Percentiles rank a stretch among this genome's conserved stretches.
Conservation (phyloP, 1,140 invertebrate species). For the Subanguina moxae region DNA sequence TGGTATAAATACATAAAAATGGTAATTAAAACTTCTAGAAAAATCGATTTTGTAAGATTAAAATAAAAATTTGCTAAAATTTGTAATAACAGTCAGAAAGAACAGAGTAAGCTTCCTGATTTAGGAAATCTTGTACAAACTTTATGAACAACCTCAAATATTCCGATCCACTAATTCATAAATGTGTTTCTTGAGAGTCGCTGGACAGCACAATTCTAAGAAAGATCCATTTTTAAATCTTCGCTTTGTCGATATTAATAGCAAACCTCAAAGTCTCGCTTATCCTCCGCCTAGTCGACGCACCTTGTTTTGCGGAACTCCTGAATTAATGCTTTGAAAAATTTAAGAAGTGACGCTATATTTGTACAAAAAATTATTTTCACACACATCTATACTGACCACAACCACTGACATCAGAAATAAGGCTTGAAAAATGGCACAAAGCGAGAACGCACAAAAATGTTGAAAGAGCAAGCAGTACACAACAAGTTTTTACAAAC, state of each 20-base stretch:
- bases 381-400: too few relatives aligned
- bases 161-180: conserved; percentile 24
- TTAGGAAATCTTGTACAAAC: too few relatives aligned
- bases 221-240: neutral
- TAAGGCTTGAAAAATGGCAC: neutral
- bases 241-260: neutral
- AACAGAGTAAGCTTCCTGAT: too few relatives aligned
- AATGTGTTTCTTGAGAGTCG: conserved; percentile 56
- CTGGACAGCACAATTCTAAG: conserved; percentile 46
- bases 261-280: conserved; percentile 52
- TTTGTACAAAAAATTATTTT: neutral
- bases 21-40: too few relatives aligned
- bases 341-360: neutral
- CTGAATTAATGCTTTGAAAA: neutral
- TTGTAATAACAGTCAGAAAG: too few relatives aligned
- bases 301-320: conserved; percentile 20
- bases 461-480: neutral
- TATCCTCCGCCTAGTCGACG: conserved; percentile 49
- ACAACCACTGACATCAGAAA: too few relatives aligned
- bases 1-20: too few relatives aligned
- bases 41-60: too few relatives aligned
- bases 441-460: neutral
- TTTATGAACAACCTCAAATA: too few relatives aligned
- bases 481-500: too few relatives aligned
- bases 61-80: too few relatives aligned